phyloP scores from a whole-genome alignment of 2,797 vertebrate genomes.

The Mionectes olivaceus region DNA sequence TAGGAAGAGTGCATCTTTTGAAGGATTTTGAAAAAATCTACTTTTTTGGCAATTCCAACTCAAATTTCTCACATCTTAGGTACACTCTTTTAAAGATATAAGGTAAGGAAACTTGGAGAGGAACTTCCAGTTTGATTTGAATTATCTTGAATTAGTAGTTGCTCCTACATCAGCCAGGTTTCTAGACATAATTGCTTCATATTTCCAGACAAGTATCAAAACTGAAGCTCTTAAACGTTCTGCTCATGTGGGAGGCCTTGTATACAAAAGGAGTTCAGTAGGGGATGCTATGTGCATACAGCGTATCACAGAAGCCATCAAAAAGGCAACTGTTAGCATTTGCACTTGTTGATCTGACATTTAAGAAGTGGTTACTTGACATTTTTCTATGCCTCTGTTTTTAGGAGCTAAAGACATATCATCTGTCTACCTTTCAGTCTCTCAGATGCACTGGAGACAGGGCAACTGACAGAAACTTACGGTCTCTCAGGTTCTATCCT shows the following conservation, averaged over 20 bases:
- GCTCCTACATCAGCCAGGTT: not conserved
- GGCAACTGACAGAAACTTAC: not conserved
- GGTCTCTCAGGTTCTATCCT: not conserved
- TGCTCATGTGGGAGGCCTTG: not conserved
- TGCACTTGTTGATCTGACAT: constrained; percentile 1
- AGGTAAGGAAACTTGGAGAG: not conserved
- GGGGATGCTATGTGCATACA: not conserved
- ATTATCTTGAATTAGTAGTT: not conserved
- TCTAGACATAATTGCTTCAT: not conserved
- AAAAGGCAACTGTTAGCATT: not conserved
- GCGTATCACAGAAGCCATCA: not conserved
- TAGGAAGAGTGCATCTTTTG: not conserved
- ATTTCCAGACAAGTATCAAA: not conserved
- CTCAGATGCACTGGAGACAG: not conserved
- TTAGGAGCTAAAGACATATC: not conserved
- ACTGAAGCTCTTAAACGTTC: not conserved
- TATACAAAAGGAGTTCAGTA: not conserved
- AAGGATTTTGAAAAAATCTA: not conserved
- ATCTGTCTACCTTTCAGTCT: not conserved
- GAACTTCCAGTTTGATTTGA: not conserved
- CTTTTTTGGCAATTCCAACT: not conserved
- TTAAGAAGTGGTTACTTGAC: not conserved
- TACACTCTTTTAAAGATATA: not conserved
- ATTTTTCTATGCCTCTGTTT: not conserved
- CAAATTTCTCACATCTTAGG: not conserved